phyloP scores from a whole-genome alignment of 2,888 invertebrate genomes.

The Exocentrus adspersus region DNA sequence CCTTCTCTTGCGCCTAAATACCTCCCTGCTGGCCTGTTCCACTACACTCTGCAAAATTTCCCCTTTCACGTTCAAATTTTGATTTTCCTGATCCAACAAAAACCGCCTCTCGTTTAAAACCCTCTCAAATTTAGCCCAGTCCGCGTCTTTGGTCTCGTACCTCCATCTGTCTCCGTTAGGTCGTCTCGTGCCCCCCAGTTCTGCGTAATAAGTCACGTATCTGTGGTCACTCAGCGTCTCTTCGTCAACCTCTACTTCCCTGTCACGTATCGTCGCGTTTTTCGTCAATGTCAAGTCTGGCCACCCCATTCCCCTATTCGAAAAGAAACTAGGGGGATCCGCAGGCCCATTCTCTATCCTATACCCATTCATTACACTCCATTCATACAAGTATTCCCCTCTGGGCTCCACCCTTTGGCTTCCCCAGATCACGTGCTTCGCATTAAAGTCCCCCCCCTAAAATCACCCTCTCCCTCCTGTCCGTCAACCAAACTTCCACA shows the following conservation, averaged over 20 bases:
- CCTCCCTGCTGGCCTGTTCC: not conserved
- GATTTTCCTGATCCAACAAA: no score
- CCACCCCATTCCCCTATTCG: constrained; percentile 34
- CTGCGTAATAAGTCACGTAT: constrained; percentile 19
- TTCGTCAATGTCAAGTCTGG: constrained; percentile 35
- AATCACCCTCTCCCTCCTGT: constrained; percentile 1
- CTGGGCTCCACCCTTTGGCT: constrained; percentile 28
- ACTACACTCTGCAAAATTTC: not conserved
- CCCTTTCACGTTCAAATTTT: no score
- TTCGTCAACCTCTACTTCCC: constrained; percentile 34
- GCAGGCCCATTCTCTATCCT: constrained; percentile 24
- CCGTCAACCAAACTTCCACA: not conserved
- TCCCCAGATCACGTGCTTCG: constrained; percentile 35
- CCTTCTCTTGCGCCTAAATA: not conserved
- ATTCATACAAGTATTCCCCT: constrained; percentile 31
- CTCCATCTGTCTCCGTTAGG: not conserved
- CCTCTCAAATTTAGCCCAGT: no score
- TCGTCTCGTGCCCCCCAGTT: not conserved
- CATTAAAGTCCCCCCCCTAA: constrained; percentile 39
- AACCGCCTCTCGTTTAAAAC: no score
- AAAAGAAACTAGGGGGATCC: constrained; percentile 31
- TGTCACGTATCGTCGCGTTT: constrained; percentile 6
- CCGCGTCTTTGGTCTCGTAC: no score
- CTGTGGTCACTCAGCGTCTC: constrained; percentile 37
- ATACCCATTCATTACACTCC: constrained; percentile 7